Evolutionary conservation across 2,888 invertebrate genomes (phyloP), one percentile per base, ranked within the genome.

Genomic region (Lysandra bellargus): DNA sequence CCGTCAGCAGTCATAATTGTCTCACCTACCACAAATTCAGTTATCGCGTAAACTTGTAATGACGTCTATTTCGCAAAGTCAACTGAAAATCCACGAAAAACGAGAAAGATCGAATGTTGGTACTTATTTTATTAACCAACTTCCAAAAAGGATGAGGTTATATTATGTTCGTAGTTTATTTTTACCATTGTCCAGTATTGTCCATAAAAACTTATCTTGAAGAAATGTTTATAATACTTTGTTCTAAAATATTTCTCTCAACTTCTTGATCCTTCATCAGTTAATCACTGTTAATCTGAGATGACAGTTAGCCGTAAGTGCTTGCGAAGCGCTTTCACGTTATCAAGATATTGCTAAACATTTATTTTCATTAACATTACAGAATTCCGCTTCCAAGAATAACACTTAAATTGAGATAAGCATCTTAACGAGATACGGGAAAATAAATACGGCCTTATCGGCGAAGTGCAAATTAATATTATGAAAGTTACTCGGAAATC

Each of bases 381-480:
- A 44, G 30, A 44, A 75, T 23, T 12, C 75, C 75, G 49, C 30
- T 75, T 49, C 75, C 75, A 49, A 75, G 75, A 75, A 75, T 69
- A 49, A 14, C 75, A 49, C 49, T 75, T 49, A 75, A 69, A 69
- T 69, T 37, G 69, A 75, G 53, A 57, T 49, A 53, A 49, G 53
- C 75, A 57, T 57, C 57, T 76, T 33, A 76, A 74, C 44, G 30
- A 74, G 33, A 33, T 76, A 76, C 53, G 17, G 76, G 76, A 76
- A 57, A 76, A 76, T 76, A 53, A 76, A 57, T 76, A 76, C 53
- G 33, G 53, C 30, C 49, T 75, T 76, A 57, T 57, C 76, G 53
- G 30, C 33, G 57, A 30, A 57, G 76, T 57, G 53, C 49, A 53
- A 76, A 49, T 76, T 49, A 69, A 69, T 69, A 69, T 69, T 69